Base-by-base conservation (phyloP, 2,113 vertebrate species). In the Carassius auratus region DNA sequence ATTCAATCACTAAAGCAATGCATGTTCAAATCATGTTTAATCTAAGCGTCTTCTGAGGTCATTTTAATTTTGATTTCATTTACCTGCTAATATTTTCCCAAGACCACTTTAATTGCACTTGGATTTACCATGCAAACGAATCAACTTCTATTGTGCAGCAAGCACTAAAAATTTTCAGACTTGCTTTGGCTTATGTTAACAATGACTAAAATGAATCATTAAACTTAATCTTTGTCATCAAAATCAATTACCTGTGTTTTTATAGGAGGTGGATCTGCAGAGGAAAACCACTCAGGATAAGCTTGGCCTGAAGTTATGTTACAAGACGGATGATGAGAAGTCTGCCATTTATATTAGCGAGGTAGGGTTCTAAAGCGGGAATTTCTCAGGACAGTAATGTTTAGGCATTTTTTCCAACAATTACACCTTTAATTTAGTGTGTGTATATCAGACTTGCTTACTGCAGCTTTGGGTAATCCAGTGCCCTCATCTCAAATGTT, bases 341-440 rank as follows among this genome's bases (percentile, higher is more conserved):
- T 95, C 95, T 61, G 97, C 97, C 83, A 98, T 99, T 92, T 99
- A 98, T 76, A 96, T 99, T 45, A 98, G 96, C 14, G 97, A 99
- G 96, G 98, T 98, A 92, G 57, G 92, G 21, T 84, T 55, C 23
- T 74, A 26, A 14, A 26, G 17, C 2, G 42, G 42, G 42, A 10
- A 45, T 15, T 33, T 30, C 23, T 66, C 62, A 19, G 33, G 48
- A 50, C 48, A 50, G 48, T 36, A 19, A 10, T 21, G 8, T 38
- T 71, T 33, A 38, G 33, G 68, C 68, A 38, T 3, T 17, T 68
- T 68, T 30, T 68, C 5, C 26, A 30, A 17, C 6, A 17, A 69
- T 69, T 38, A 38, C 33, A 38, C 1, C 30, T 17, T 15, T 68
- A 14, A 6, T 68, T 68, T 17, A 17, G 14, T 33, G 42, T 42